Base-by-base conservation (phyloP, 1,140 invertebrate genomes). In the Lepidurus arcticus region DNA sequence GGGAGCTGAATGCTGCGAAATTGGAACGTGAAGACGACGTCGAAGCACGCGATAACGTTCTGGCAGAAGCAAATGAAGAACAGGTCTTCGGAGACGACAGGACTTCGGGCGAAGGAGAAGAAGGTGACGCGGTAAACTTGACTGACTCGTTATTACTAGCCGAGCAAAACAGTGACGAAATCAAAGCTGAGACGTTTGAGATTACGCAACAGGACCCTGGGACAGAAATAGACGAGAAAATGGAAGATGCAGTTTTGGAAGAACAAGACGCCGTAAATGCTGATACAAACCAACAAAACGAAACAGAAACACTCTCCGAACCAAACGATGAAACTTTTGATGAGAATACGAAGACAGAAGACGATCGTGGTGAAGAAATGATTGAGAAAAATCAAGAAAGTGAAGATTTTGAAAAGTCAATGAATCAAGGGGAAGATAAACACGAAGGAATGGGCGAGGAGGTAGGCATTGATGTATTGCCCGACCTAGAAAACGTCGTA, bases 211-310 rank as follows among this genome's bases (percentile, higher is more conserved):
- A 65, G 7, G 16, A 21, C 16, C 53, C 53, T 65, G 53, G 21
- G n/a, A 65, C 53, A 65, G 53, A 65, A 65, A 65, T 65, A 65
- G 53, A 65, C 53, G 53, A 65, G 21, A 65, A 65, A n/a, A 34
- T 3, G 34, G 53, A 13, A n/a, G 53, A 65, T 13, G 53, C 16
- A 65, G 53, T 16, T 65, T 13, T 65, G 53, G 16, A 65, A 65
- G 53, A 65, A 65, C 16, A 65, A n/a, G 45, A 47, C 45, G 53
- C 53, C 13, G 53, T n/a, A 9, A 21, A 7, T n/a, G 21, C n/a
- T 16, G 53, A 65, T 16, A 4, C 53, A 16, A 65, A 34, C 34
- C 34, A 34, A 34, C 34, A 34, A 34, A 34, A 13, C 13, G n/a
- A 65, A 65, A 16, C 8, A 65, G n/a, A n/a, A 13, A 7, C 21